Evolutionary conservation across 2,888 invertebrate species (phyloP).

Genomic region (Spilosoma lubricipeda): DNA sequence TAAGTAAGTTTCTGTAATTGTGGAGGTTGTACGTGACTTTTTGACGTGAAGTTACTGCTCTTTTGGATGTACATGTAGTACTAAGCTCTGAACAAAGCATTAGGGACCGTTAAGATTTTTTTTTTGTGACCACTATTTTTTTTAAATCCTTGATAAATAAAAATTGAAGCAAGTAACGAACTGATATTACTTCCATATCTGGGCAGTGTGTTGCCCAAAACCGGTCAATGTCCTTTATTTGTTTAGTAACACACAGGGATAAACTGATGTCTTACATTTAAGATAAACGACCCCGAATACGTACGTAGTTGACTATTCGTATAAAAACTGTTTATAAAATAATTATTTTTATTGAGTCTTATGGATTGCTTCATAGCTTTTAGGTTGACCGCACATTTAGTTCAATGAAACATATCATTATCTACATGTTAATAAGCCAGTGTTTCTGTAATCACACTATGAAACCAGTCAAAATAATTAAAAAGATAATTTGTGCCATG

Average conservation of each 20-base stretch:
- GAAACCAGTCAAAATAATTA: neutral
- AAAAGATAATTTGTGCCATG: neutral
- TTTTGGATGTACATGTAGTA: no score
- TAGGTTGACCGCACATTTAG: conserved; percentile 1
- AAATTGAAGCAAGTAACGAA: no score
- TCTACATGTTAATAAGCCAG: neutral
- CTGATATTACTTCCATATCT: no score
- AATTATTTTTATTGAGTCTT: neutral
- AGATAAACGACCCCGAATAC: neutral
- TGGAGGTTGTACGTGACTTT: no score
- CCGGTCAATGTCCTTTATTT: no score
- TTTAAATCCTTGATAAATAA: no score
- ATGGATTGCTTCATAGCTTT: neutral
- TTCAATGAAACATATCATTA: neutral
- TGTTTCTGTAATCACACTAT: neutral
- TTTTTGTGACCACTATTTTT: no score
- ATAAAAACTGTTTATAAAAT: neutral
- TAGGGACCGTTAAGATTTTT: no score
- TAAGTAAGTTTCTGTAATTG: no score
- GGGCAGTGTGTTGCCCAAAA: no score
- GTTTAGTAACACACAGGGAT: neutral
- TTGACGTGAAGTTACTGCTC: no score
- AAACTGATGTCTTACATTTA: neutral
- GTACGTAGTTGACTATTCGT: neutral
- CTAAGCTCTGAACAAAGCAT: no score